Conservation (phyloP, 2,888 invertebrate species). For the Seira sanloemensis region DNA sequence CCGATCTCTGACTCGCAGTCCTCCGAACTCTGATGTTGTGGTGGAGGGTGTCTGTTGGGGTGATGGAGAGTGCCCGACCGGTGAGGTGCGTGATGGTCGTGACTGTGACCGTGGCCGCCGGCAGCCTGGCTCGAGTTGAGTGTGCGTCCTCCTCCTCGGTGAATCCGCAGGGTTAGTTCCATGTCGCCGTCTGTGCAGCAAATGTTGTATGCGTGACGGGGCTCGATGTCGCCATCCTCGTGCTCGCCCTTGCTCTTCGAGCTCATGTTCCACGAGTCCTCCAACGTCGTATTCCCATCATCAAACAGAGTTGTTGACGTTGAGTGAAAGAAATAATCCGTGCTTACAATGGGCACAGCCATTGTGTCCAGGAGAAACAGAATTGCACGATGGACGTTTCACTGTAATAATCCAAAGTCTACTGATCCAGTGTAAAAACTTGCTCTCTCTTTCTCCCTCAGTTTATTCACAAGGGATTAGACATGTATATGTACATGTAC, state of each 20-base stretch:
- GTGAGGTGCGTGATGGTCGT: constrained; percentile 18
- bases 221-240: constrained; percentile 13
- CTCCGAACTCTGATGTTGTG: constrained; percentile 77
- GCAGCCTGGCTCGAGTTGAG: constrained; percentile 75
- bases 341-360: constrained; percentile 31
- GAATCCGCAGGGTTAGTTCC: constrained; percentile 93
- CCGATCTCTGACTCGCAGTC: constrained; percentile 79
- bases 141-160: constrained; percentile 90
- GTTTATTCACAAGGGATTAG: not conserved
- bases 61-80: constrained; percentile 39
- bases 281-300: constrained; percentile 31
- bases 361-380: too few relatives aligned
- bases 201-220: constrained; percentile 50
- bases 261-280: constrained; percentile 27
- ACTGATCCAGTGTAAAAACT: too few relatives aligned
- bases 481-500: too few relatives aligned
- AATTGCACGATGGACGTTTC: too few relatives aligned
- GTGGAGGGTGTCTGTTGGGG: constrained; percentile 73
- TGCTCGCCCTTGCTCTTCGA: not conserved
- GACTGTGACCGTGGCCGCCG: constrained; percentile 73
- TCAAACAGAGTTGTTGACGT: constrained; percentile 31
- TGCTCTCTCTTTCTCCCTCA: too few relatives aligned
- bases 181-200: constrained; percentile 81
- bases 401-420: too few relatives aligned
- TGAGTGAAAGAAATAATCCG: constrained; percentile 22